These are phyloP conservation scores for Pampusana beccarii DNA, from an alignment of 2,113 vertebrate species.

Conservation along the genomic window DNA sequence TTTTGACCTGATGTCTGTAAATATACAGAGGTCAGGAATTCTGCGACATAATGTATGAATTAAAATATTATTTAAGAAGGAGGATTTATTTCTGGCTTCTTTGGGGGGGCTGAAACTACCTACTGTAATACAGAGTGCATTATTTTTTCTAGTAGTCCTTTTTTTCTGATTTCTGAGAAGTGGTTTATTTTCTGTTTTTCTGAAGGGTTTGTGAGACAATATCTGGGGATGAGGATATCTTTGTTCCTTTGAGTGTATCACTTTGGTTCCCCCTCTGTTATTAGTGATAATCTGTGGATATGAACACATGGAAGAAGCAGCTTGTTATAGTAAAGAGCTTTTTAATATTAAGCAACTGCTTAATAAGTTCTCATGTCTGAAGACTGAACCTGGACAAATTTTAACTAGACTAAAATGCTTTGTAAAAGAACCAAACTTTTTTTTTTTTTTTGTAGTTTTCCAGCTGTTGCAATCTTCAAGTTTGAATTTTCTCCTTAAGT, in stretches of 20 bases:
- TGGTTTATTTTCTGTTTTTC: not conserved
- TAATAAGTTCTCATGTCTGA: not conserved
- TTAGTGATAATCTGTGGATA: not conserved
- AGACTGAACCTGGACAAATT: not conserved
- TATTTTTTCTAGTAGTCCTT: not conserved
- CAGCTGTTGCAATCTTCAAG: not conserved
- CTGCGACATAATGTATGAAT: not conserved
- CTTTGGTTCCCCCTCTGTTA: not conserved
- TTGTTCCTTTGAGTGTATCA: not conserved
- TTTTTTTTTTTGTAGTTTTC: not conserved
- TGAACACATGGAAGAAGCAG: not conserved
- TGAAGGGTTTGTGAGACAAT: not conserved
- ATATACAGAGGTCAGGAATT: conserved; percentile 7
- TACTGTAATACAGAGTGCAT: not conserved
- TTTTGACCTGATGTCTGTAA: conserved; percentile 13
- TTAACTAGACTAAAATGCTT: not conserved
- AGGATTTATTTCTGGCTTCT: not conserved
- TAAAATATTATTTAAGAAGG: not conserved
- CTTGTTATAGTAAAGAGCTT: not conserved
- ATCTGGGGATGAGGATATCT: not conserved
- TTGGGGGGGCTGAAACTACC: not conserved
- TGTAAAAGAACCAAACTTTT: not conserved
- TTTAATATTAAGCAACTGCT: not conserved
- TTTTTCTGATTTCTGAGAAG: not conserved
- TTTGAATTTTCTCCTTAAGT: not conserved